A percentile compares a stretch with the other conserved stretches of the same genome.
Evolutionary conservation across 30 jellyfish, hydroid and myxozoan genomes (phyloP).

Genomic region (Pseudorhiza aurosa): DNA sequence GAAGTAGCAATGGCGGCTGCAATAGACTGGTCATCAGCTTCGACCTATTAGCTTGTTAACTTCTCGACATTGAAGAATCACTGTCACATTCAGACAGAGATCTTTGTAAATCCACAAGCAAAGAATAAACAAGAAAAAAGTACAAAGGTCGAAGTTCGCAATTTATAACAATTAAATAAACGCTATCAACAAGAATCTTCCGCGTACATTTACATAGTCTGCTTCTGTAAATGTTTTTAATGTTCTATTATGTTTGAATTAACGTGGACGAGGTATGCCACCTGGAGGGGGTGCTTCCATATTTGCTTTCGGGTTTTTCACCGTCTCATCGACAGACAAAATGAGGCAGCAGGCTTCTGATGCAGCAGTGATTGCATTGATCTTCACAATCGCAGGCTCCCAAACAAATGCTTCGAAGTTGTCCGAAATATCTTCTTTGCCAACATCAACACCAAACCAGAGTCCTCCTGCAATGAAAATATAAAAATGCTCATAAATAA

Average conservation of each 20-base stretch:
- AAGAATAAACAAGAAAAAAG: too few species aligned
- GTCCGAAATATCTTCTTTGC: conserved; percentile 91
- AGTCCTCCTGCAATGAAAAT: conserved; percentile 71
- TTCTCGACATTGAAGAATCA: too few species aligned
- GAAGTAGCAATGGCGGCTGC: too few species aligned
- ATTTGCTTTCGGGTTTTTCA: conserved; percentile 95
- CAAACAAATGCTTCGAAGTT: conserved; percentile 95
- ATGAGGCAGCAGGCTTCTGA: conserved; percentile 96
- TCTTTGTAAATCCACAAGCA: too few species aligned
- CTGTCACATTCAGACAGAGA: too few species aligned
- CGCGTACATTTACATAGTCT: not conserved
- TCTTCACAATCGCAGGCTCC: conserved; percentile 98
- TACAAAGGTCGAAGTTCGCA: not conserved
- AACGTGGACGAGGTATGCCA: conserved; percentile 54
- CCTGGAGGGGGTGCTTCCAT: conserved; percentile 79
- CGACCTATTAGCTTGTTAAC: too few species aligned
- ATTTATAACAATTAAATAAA: not conserved
- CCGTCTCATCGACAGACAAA: conserved; percentile 96
- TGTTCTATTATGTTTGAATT: not conserved
- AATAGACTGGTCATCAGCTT: too few species aligned
- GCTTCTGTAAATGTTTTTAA: not conserved
- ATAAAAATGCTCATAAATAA: too few species aligned
- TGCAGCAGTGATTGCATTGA: conserved; percentile 97
- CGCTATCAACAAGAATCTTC: conserved; percentile 5
- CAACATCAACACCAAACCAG: conserved; percentile 97